Base-by-base conservation (phyloP, 2,797 vertebrate species). In the Zenarchopterus dispar region DNA sequence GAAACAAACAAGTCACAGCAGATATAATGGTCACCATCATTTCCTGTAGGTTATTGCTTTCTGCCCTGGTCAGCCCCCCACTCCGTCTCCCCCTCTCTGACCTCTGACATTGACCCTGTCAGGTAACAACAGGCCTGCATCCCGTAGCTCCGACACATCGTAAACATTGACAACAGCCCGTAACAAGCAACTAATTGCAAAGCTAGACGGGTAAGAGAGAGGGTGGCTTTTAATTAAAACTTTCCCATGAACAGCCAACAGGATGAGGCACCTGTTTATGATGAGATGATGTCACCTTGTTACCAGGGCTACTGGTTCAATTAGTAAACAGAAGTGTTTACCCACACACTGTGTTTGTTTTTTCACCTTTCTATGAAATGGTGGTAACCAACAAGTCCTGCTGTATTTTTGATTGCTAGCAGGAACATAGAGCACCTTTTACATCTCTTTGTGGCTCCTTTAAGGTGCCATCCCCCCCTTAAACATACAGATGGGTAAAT, bases 201-300 rank as follows among this genome's bases (percentile, higher is more conserved):
- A 65, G 56, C 55, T 62, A 69, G 21, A 0, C 49, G 55, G 74
- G 61, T 65, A 74, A 45, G 78, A 82, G 56, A 73, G 62, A 33
- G 45, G 48, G 36, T 45, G 71, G 9, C 44, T 55, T 73, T 82
- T 75, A 86, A 88, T 89, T 82, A 64, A 88, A 88, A 86, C 76
- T 63, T 90, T 89, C 87, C 87, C 87, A 83, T 81, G 81, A 80
- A 44, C 75, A 22, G 67, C 59, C 63, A 18, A 77, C 81, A 82
- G 78, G 84, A 86, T 62, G 75, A 88, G 70, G 80, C 84, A 91
- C 90, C 90, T 90, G 88, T 85, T 89, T 89, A 91, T 72, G 82
- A 66, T 70, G 78, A 72, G 59, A 60, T 85, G 85, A 90, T 86
- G 88, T 88, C 85, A 91, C 78, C 49, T 50, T 46, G 77, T 84